Evolutionary conservation across 2,113 vertebrate species (phyloP).

Genomic region (Plestiodon gilberti): DNA sequence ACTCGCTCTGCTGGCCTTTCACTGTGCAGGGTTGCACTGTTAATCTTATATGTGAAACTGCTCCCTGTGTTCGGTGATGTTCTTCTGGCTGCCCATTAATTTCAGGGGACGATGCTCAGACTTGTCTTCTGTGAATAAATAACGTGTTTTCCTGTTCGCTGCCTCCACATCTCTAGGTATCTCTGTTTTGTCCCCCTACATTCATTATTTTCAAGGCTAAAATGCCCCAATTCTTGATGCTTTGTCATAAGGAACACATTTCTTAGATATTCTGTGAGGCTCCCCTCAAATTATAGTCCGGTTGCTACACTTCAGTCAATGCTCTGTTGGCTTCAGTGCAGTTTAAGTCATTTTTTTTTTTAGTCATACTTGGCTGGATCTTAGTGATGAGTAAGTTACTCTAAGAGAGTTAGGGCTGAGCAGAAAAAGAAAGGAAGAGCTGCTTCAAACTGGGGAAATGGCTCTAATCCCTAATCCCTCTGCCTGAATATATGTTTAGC

Average conservation of each 20-base stretch:
- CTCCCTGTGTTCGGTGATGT: not conserved
- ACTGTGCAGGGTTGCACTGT: no score
- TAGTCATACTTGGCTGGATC: not conserved
- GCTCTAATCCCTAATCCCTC: no score
- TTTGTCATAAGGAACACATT: not conserved
- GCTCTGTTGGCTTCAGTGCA: not conserved
- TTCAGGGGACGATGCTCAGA: not conserved
- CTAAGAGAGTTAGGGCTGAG: not conserved
- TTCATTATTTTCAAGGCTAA: not conserved
- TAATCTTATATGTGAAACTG: not conserved
- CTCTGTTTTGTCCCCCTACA: not conserved
- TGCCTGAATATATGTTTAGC: no score
- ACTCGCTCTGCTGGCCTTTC: no score
- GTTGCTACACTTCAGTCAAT: not conserved
- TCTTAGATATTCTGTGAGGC: no score
- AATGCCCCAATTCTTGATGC: not conserved
- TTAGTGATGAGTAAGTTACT: not conserved
- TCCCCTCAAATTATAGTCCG: not conserved
- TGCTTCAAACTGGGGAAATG: not conserved
- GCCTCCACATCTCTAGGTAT: not conserved
- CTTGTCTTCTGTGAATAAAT: not conserved
- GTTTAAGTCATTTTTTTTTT: slow-evolving; percentile 14
- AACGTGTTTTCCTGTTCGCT: not conserved
- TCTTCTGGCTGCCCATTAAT: not conserved
- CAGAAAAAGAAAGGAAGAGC: not conserved